phyloP scores from a whole-genome alignment of 2,797 vertebrate genomes.

The Pseudocheirus occidentalis region DNA sequence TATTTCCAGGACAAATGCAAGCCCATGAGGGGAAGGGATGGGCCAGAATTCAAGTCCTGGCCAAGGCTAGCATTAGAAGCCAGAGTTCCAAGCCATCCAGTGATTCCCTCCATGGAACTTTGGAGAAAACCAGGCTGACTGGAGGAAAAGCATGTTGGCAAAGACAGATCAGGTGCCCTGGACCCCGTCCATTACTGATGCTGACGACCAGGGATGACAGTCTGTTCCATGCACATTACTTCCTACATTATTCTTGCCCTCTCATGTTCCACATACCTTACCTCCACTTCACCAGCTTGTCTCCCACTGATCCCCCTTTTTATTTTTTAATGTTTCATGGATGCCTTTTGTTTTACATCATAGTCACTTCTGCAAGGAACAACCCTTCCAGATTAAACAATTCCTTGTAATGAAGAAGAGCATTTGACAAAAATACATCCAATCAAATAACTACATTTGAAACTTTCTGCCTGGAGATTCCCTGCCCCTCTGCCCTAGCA shows the following conservation, averaged over 20 bases:
- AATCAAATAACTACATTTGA: too few species aligned
- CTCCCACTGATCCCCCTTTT: too few species aligned
- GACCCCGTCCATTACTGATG: neutral
- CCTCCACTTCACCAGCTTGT: too few species aligned
- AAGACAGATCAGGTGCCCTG: neutral
- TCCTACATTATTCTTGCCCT: neutral
- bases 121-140: neutral
- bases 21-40: neutral
- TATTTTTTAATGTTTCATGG: neutral
- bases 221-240: neutral
- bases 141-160: neutral
- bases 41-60: neutral
- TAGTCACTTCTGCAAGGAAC: too few species aligned
- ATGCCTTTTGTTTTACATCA: neutral
- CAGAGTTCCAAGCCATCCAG: too few species aligned
- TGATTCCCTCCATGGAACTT: neutral
- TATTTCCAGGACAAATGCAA: too few species aligned
- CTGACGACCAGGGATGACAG: neutral
- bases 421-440: too few species aligned
- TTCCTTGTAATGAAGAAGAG: too few species aligned
- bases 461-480: neutral
- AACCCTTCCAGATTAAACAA: too few species aligned
- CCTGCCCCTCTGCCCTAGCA: neutral
- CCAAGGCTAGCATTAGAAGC: neutral
- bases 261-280: neutral